Conservation (phyloP, 2,888 invertebrate species). For the Nephrotoma flavescens region DNA sequence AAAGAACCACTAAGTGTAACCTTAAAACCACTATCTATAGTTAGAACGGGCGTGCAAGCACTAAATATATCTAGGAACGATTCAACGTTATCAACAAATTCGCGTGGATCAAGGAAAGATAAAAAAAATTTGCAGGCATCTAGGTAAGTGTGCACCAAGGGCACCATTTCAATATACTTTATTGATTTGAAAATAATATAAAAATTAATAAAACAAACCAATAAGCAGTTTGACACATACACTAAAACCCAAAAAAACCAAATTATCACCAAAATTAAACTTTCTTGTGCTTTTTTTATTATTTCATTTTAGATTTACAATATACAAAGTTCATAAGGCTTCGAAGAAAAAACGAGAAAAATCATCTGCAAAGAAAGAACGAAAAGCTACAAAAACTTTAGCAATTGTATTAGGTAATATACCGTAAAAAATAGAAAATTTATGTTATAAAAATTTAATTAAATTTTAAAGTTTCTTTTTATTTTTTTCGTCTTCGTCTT, state of each 20-base stretch:
- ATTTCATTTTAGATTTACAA: constrained; percentile 54
- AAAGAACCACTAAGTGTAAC: constrained; percentile 33
- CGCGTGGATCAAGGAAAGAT: constrained; percentile 32
- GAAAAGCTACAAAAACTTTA: constrained; percentile 95
- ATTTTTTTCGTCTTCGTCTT: background rate
- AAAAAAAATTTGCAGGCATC: constrained; percentile 34
- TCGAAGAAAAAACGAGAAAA: constrained; percentile 90
- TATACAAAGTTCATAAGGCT: constrained; percentile 88
- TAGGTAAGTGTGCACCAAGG: constrained; percentile 21
- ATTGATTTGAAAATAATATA: constrained; percentile 3
- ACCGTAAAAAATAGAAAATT: constrained; percentile 24
- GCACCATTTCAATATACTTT: background rate
- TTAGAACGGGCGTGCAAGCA: constrained; percentile 31
- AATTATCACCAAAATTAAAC: background rate
- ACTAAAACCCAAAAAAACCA: background rate
- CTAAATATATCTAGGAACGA: constrained; percentile 33
- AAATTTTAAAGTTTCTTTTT: background rate
- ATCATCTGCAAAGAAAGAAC: constrained; percentile 84
- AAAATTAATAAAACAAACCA: background rate
- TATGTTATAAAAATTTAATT: constrained; percentile 2
- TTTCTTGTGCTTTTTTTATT: background rate
- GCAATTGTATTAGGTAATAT: constrained; percentile 88
- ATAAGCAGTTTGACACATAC: background rate
- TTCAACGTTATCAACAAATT: constrained; percentile 44
- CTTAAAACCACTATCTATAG: constrained; percentile 45